These are phyloP conservation scores for Silurus meridionalis DNA, from an alignment of 2,113 vertebrate species.

Conservation along the genomic window DNA sequence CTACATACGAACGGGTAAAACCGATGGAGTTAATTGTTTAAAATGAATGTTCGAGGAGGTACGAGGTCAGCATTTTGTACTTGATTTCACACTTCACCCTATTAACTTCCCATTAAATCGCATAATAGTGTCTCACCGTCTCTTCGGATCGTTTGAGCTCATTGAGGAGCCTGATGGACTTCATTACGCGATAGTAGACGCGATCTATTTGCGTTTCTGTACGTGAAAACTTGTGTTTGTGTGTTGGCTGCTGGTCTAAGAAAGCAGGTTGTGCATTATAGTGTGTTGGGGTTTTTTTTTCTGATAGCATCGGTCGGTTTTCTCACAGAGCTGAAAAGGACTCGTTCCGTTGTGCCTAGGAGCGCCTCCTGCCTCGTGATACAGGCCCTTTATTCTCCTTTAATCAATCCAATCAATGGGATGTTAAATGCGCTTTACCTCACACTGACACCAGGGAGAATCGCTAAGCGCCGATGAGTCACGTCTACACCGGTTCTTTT, in stretches of 20 bases:
- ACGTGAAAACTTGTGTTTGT: not conserved
- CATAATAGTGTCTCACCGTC: no score
- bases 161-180: not conserved
- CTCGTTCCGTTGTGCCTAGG: not conserved
- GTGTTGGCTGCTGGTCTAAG: not conserved
- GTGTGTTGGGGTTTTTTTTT: conserved; percentile 17
- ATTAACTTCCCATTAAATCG: not conserved
- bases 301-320: conserved; percentile 29
- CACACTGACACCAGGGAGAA: conserved; percentile 21
- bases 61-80: not conserved
- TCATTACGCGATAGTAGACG: not conserved
- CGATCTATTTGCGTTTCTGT: not conserved
- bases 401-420: conserved; percentile 39
- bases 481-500: not conserved
- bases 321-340: conserved; percentile 24
- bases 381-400: conserved; percentile 23
- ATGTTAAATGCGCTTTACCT: conserved; percentile 41
- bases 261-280: not conserved
- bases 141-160: not conserved
- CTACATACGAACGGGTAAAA: not conserved
- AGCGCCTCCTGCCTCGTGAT: conserved; percentile 28
- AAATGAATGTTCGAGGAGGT: not conserved
- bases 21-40: not conserved
- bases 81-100: not conserved
- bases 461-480: conserved; percentile 12